A percentile compares a stretch with the other conserved stretches of the same genome.
Conservation (phyloP, 2,797 vertebrate species). For the Paramormyrops hopkinsi region DNA sequence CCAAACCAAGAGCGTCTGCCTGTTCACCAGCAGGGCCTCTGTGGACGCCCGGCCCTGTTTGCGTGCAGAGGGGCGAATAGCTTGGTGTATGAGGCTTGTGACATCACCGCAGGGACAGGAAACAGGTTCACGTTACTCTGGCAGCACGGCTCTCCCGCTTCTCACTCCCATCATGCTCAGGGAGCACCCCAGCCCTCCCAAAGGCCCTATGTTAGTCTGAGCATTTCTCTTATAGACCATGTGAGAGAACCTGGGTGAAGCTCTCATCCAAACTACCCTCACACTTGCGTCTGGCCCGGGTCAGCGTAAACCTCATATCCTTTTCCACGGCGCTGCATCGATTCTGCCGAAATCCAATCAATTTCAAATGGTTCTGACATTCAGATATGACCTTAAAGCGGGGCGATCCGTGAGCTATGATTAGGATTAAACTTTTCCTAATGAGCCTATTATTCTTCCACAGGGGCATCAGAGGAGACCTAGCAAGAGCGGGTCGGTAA, state of each 20-base stretch:
- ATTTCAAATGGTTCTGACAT: conserved; percentile 99
- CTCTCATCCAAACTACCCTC: not conserved
- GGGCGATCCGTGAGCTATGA: conserved; percentile 94
- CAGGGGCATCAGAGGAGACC: conserved; percentile 49
- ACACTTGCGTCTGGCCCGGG: conserved; percentile 73
- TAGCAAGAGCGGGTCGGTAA: conserved; percentile 77
- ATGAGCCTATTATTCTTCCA: conserved; percentile 98
- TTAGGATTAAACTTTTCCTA: conserved; percentile 99
- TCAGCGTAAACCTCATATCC: conserved; percentile 83
- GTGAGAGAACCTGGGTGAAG: not conserved
- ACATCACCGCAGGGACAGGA: not conserved
- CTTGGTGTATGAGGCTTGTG: not conserved
- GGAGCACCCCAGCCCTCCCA: conserved; percentile 67
- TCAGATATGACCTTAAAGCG: conserved; percentile 99
- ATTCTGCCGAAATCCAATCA: conserved; percentile 99
- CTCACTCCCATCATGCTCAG: conserved; percentile 12
- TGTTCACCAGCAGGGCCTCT: not conserved
- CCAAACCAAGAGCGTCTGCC: not conserved
- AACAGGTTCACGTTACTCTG: not conserved
- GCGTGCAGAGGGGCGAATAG: not conserved
- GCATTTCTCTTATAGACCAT: conserved; percentile 82
- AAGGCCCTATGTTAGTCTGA: conserved; percentile 72
- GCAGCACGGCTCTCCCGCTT: not conserved
- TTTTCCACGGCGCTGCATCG: conserved; percentile 99
- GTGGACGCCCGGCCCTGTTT: not conserved